Evolutionary conservation across 2,113 vertebrate species (phyloP).

Genomic region (Lipotes vexillifer): DNA sequence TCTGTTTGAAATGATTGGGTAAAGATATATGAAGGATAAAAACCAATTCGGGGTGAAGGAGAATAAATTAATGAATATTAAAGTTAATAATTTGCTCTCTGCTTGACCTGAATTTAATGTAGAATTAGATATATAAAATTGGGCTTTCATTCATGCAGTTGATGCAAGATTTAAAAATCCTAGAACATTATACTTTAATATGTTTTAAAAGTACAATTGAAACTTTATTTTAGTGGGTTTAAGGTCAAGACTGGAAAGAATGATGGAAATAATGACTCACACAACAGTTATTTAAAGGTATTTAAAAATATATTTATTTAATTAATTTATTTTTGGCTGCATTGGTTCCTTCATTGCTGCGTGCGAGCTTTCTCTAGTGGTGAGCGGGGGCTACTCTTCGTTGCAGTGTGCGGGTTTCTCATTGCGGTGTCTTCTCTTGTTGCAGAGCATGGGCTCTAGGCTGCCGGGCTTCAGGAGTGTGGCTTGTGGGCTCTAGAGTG

Average conservation of each 20-base stretch:
- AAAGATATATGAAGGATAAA: not conserved
- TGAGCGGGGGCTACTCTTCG: too few species aligned
- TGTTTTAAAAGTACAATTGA: not conserved
- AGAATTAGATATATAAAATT: not conserved
- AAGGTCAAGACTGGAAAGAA: not conserved
- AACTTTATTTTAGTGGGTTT: not conserved
- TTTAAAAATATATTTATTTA: too few species aligned
- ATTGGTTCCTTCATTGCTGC: too few species aligned
- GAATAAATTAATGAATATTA: not conserved
- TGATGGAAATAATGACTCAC: not conserved
- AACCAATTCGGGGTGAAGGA: not conserved
- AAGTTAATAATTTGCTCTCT: not conserved
- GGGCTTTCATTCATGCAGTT: not conserved
- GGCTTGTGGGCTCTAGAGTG: too few species aligned
- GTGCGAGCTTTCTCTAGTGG: too few species aligned
- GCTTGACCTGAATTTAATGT: not conserved
- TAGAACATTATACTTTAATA: not conserved
- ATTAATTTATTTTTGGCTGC: too few species aligned
- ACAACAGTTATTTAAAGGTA: not conserved
- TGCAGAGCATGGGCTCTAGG: too few species aligned
- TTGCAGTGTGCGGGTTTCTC: too few species aligned
- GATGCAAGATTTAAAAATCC: not conserved
- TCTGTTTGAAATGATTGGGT: not conserved
- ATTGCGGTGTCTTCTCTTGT: too few species aligned
- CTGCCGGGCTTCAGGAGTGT: too few species aligned